Evolutionary conservation across 2,797 vertebrate species (phyloP), one percentile per base, ranked within the genome.

Genomic region (Morelia viridis): DNA sequence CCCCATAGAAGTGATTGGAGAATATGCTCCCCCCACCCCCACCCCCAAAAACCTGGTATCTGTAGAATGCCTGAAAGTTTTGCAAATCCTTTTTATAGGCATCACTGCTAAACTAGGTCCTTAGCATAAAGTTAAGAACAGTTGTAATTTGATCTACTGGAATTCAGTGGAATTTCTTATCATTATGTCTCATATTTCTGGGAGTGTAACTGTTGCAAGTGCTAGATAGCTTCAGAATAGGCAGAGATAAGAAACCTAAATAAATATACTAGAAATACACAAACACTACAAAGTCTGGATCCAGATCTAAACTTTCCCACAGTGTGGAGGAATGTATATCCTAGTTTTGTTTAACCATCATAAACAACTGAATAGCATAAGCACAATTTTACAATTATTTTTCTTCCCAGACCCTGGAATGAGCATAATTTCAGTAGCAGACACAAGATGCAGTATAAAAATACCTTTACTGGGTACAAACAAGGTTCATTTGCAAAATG

Each of bases 231-330:
- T 91, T 80, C 65, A 87, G 65, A 76, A 80, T 41, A 35, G 85
- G 85, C 57, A 92, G 41, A 35, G 64, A 80, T 87, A 87, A 92
- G 89, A 64, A 71, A 71, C 12, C 80, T 89, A 92, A 92, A 91
- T 89, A 89, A 85, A 89, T 71, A 89, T 1, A 88, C 24, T 15
- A 89, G 22, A 85, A 85, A 89, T 65, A 88, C n/a, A 91, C 56
- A 88, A 61, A 85, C 53, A 71, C 62, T 31, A 46, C 28, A 4
- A 85, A 91, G 57, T 41, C 65, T 35, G 64, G 19, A 86, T 89
- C n/a, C 87, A 80, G 26, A 46, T 89, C 10, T 91, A 65, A 89
- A 91, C 87, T 91, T 91, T 93, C 87, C 90, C 92, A 91, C 80
- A 84, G 56, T 61, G 88, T 57, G 53, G 58, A 56, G 60, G 65